phyloP scores from a whole-genome alignment of 1,140 invertebrate genomes.

The Antheraea pernyi region DNA sequence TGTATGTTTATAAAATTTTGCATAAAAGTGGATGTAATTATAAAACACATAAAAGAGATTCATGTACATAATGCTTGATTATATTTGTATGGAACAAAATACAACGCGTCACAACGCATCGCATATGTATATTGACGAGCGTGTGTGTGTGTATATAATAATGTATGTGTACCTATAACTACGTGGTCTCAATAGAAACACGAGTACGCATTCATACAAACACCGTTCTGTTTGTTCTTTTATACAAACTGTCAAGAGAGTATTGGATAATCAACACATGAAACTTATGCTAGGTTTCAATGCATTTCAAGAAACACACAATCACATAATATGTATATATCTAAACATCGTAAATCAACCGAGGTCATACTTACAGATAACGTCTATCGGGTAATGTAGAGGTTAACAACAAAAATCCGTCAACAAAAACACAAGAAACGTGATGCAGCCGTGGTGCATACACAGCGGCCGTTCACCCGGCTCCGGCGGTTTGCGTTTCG shows the following conservation, averaged over 20 bases:
- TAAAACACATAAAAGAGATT: slow-evolving; percentile 25
- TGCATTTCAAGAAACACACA: slow-evolving; percentile 1
- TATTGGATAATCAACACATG: slow-evolving; percentile 42
- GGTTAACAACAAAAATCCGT: slow-evolving; percentile 72
- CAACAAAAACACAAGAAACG: slow-evolving; percentile 75
- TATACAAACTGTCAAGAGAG: slow-evolving; percentile 9
- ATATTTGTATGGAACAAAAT: slow-evolving; percentile 19
- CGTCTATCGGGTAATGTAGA: slow-evolving; percentile 55
- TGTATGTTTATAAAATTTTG: neutral
- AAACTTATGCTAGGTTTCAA: neutral
- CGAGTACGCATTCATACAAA: slow-evolving; percentile 20
- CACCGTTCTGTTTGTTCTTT: slow-evolving; percentile 21
- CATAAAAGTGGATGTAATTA: slow-evolving; percentile 22
- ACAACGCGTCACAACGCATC: slow-evolving; percentile 15
- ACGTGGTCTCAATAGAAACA: slow-evolving; percentile 17
- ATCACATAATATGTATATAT: slow-evolving; percentile 27
- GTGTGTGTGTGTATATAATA: slow-evolving; percentile 25
- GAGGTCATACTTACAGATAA: slow-evolving; percentile 76
- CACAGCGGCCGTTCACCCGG: slow-evolving; percentile 70
- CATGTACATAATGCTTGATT: slow-evolving; percentile 23
- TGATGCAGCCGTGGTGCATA: slow-evolving; percentile 62
- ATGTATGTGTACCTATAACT: slow-evolving; percentile 5
- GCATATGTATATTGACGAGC: slow-evolving; percentile 10
- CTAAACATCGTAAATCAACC: slow-evolving; percentile 59
- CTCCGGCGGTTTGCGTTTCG: slow-evolving; percentile 66